phyloP scores from a whole-genome alignment of 37 sponge, comb jelly and placozoan species.

The Theonella swinhoei region DNA sequence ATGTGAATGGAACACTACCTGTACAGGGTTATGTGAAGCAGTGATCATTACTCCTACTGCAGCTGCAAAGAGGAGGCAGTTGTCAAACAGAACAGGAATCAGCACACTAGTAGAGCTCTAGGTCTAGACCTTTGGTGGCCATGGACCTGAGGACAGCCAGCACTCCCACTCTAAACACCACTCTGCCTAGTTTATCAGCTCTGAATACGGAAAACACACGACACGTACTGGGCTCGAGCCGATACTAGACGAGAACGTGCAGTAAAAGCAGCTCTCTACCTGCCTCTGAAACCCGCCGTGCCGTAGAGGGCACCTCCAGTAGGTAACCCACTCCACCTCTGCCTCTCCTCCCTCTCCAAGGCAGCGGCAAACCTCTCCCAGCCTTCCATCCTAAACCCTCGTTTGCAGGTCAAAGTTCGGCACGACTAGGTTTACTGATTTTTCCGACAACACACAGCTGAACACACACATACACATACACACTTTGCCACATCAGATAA shows the following conservation, averaged over 20 bases:
- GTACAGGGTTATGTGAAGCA: conserved; percentile 97
- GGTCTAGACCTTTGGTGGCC: conserved; percentile 52
- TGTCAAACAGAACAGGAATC: too few relatives aligned
- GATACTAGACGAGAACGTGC: neutral
- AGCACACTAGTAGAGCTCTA: too few relatives aligned
- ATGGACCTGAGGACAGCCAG: conserved; percentile 86
- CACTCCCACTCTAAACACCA: conserved; percentile 87
- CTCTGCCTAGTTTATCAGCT: conserved; percentile 74
- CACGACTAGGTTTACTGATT: neutral
- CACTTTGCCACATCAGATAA: neutral
- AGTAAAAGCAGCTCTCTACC: conserved; percentile 41
- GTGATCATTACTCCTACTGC: conserved; percentile 92
- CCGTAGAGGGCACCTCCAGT: conserved; percentile 60
- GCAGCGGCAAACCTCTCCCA: neutral
- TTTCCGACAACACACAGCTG: too few relatives aligned
- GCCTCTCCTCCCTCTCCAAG: neutral
- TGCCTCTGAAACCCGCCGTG: conserved; percentile 96
- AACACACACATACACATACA: too few relatives aligned
- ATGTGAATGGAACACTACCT: conserved; percentile 40
- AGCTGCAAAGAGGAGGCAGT: too few relatives aligned
- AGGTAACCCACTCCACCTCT: neutral
- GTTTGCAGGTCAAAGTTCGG: too few relatives aligned
- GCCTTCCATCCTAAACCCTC: neutral
- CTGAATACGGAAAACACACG: conserved; percentile 9
- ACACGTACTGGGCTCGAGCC: neutral